phyloP scores from a whole-genome alignment of 2,797 vertebrate genomes.

The Acrossocheilus fasciatus region DNA sequence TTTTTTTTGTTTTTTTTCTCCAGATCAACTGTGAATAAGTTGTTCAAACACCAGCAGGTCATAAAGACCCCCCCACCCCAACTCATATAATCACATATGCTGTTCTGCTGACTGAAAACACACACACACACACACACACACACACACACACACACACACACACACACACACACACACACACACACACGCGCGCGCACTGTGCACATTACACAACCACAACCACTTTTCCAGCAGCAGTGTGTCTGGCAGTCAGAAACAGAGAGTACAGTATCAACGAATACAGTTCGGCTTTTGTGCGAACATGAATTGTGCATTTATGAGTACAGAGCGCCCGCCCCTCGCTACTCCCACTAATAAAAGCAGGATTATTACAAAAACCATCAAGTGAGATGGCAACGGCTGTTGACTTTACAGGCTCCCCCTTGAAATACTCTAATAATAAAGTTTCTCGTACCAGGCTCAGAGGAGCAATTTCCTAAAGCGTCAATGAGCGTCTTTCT shows the following conservation, averaged over 20 bases:
- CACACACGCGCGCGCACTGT: constrained; percentile 7
- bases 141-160: constrained; percentile 61
- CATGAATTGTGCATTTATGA: constrained; percentile 76
- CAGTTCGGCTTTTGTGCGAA: constrained; percentile 70
- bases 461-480: constrained; percentile 76
- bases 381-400: constrained; percentile 61
- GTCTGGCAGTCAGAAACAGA: constrained; percentile 50
- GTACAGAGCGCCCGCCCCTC: constrained; percentile 66
- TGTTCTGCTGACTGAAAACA: constrained; percentile 37
- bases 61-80: constrained; percentile 65
- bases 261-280: constrained; percentile 69
- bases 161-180: constrained; percentile 45
- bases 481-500: constrained; percentile 76
- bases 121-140: constrained; percentile 52
- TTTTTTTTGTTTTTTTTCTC: constrained; percentile 47
- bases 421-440: constrained; percentile 56
- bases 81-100: constrained; percentile 46
- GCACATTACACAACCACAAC: constrained; percentile 55
- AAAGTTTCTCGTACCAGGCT: constrained; percentile 56
- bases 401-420: constrained; percentile 77
- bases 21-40: constrained; percentile 73
- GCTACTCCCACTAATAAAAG: constrained; percentile 74
- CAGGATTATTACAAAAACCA: constrained; percentile 80
- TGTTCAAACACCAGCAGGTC: constrained; percentile 74
- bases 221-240: constrained; percentile 55